Base-by-base conservation (phyloP, 1,140 invertebrate species). In the Campoletis sonorensis region DNA sequence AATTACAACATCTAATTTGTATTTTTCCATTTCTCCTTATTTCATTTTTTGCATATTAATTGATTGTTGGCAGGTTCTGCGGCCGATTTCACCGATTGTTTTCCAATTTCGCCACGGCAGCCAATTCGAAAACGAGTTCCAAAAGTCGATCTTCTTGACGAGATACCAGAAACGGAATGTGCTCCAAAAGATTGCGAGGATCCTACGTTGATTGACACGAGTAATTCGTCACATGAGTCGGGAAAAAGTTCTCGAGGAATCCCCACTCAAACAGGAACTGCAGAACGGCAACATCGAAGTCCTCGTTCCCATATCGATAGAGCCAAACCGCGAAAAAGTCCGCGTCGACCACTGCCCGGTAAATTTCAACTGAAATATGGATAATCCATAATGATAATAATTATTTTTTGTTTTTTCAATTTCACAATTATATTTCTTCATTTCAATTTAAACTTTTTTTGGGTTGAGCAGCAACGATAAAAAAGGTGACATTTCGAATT, bases 241-340 rank as follows among this genome's bases (percentile, higher is more conserved):
- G 82, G 45, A 86, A 80, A 88, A 87, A 49, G 68, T 78, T 85
- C 86, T 81, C 77, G 80, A 23, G 72, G 26, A 78, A 81, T 0
- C 70, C 64, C 26, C 0, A 51, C 23, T 15, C 88, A 86, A 79
- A 30, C 73, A n/a, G 82, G 82, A 4, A 81, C 86, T 18, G 15
- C 10, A 0, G 87, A 89, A 72, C 87, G 83, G 13, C 84, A 87
- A 73, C 80, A 87, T 26, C 81, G 81, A 49, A 86, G 82, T 79
- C 81, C 82, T 13, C 85, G 86, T 40, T 23, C 82, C 7, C 83
- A 85, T 16, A 93, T 94, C 71, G 93, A 94, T 82, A 88, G 93
- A 45, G 93, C 92, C 0, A 94, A 94, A 86, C 90, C 93, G 18
- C 87, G 93, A 67, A 93, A 93, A 82, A 91, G 89, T 77, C 90